Percentiles rank a stretch among this genome's conserved stretches.
These are phyloP conservation scores for Girardia tigrina DNA, from an alignment of 2,888 invertebrate genomes.

Conservation along the genomic window DNA sequence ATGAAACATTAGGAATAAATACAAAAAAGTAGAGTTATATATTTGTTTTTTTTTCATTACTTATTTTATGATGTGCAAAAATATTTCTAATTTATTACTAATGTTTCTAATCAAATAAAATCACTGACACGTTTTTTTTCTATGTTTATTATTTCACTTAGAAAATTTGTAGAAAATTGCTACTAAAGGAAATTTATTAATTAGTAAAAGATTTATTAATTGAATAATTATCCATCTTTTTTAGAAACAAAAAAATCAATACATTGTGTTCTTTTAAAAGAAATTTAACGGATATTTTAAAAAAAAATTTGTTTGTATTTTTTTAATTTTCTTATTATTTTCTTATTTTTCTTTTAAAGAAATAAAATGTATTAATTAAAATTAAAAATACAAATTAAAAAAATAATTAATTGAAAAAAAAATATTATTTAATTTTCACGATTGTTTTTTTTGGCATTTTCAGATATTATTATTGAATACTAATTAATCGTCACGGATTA, in stretches of 20 bases:
- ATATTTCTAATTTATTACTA: slow-evolving; percentile 11
- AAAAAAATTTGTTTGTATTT: too few relatives aligned
- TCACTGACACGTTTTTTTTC: slow-evolving; percentile 3
- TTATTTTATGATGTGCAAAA: slow-evolving; percentile 11
- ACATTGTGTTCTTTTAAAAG: background rate
- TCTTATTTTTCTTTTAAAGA: too few relatives aligned
- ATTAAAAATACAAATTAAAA: too few relatives aligned
- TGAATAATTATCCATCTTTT: slow-evolving; percentile 13
- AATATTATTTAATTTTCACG: too few relatives aligned
- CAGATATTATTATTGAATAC: too few relatives aligned
- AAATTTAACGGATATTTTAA: background rate
- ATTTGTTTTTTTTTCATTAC: background rate
- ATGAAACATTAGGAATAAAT: slow-evolving; percentile 23
- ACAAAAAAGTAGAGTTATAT: background rate
- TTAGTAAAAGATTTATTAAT: slow-evolving; percentile 12
- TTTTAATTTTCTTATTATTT: too few relatives aligned
- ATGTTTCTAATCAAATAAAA: background rate
- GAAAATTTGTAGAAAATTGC: background rate
- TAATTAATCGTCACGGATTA: too few relatives aligned
- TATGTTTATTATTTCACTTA: slow-evolving; percentile 19
- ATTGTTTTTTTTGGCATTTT: too few relatives aligned
- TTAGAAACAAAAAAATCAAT: background rate
- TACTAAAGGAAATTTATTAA: slow-evolving; percentile 23
- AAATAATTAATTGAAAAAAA: too few relatives aligned
- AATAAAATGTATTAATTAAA: too few relatives aligned